phyloP scores from a whole-genome alignment of 2,113 vertebrate genomes.

The Equus quagga region DNA sequence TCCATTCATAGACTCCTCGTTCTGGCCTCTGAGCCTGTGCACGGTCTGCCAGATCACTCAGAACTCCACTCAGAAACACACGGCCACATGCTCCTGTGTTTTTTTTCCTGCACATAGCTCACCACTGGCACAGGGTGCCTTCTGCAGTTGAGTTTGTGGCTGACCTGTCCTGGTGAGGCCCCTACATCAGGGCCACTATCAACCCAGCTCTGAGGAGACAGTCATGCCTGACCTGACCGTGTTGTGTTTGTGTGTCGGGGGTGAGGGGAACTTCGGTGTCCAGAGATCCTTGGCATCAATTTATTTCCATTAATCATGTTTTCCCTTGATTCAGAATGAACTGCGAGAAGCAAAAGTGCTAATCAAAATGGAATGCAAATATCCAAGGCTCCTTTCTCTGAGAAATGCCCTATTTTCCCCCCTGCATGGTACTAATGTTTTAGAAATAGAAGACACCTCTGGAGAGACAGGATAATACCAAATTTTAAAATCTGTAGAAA shows the following conservation, averaged over 20 bases:
- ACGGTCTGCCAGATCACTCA: background rate
- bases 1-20: background rate
- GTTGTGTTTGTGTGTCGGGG: background rate
- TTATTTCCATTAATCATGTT: slow-evolving; percentile 43
- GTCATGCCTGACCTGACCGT: background rate
- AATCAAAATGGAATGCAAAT: slow-evolving; percentile 64
- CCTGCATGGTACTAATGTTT: slow-evolving; percentile 66
- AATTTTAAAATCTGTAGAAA: slow-evolving; percentile 71
- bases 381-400: slow-evolving; percentile 40
- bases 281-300: slow-evolving; percentile 20
- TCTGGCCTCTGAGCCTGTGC: background rate
- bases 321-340: slow-evolving; percentile 40
- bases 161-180: background rate
- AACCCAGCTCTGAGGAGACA: background rate
- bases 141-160: background rate
- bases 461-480: slow-evolving; percentile 70
- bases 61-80: background rate
- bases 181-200: background rate
- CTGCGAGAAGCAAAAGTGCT: slow-evolving; percentile 48
- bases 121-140: background rate
- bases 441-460: slow-evolving; percentile 69
- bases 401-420: slow-evolving; percentile 64
- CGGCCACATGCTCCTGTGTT: rapidly evolving
- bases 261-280: background rate
- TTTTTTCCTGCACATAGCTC: background rate